Base-by-base conservation (phyloP, 2,113 vertebrate species). In the Eulemur macaco region DNA sequence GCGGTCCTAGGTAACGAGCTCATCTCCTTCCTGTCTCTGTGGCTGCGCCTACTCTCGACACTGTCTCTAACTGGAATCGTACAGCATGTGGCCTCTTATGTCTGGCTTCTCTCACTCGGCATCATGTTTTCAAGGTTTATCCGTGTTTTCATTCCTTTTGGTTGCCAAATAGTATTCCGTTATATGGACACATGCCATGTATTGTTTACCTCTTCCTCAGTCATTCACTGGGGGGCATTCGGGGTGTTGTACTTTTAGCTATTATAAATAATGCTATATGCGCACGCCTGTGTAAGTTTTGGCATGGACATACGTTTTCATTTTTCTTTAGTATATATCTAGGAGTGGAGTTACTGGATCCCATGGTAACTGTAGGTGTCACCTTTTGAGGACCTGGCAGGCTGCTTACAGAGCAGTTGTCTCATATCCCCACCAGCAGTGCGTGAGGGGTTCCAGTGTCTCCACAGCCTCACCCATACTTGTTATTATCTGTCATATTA, bases 111-210 rank as follows among this genome's bases (percentile, higher is more conserved):
- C 64, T 18, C 63, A 18, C 37, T 74, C 18, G 20, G 54, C 21
- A 10, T 10, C 21, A 39, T 29, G 14, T 89, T 74, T 29, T 68
- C 73, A 50, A 12, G 23, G 9, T 17, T 60, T n/a, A 14, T 20
- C 8, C 37, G 14, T 0, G 14, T 2, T 45, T 9, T 17, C 6
- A 0, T 39, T 66, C 42, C 37, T 68, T 52, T 73, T 74, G 13
- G 25, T 39, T n/a, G 88, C 29, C 34, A 15, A 64, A 54, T 58
- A 58, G 42, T 56, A 27, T 31, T 23, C 68, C n/a, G 17, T 15
- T 6, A 25, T 14, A 0, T 15, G 4, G 21, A 5, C 15, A 20
- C 1, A 15, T 1, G 20, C 52, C 15, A 18, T 64, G 3, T 37
- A 50, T 23, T 11, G 8, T 58, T 73, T 8, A 47, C 4, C 5